Conservation (phyloP, 2,113 vertebrate genomes). For the Chauna torquata region DNA sequence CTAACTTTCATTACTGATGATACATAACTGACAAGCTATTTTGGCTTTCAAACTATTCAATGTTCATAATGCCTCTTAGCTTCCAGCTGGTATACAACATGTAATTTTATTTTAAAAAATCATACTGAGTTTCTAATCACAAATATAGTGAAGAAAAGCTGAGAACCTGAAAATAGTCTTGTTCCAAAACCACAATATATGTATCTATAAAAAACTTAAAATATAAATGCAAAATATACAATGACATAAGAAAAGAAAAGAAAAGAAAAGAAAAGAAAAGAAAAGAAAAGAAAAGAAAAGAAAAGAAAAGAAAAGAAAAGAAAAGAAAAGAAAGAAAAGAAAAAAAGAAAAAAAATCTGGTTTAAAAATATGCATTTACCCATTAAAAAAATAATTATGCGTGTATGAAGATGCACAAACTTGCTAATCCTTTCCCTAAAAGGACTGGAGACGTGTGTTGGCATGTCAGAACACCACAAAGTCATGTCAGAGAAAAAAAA, state of each 20-base stretch:
- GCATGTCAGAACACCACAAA: neutral
- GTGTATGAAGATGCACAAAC: neutral
- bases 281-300: too few species aligned
- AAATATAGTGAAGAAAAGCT: neutral
- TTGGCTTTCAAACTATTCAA: neutral
- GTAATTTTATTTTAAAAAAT: neutral
- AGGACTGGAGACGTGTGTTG: neutral
- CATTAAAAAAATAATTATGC: neutral
- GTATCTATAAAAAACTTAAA: too few species aligned
- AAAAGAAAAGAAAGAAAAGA: too few species aligned
- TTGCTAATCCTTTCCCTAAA: neutral
- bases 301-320: too few species aligned
- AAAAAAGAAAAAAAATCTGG: neutral
- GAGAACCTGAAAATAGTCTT: neutral
- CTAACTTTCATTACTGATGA: neutral
- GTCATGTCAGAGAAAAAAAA: neutral
- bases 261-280: too few species aligned
- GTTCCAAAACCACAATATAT: neutral
- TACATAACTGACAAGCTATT: neutral
- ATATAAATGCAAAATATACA: neutral
- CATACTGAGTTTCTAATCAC: neutral
- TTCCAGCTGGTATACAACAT: neutral
- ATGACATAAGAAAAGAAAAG: too few species aligned
- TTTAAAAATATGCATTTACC: neutral
- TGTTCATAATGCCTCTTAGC: neutral